Conservation (phyloP, 2,113 vertebrate genomes). For the Megaptera novaeangliae region DNA sequence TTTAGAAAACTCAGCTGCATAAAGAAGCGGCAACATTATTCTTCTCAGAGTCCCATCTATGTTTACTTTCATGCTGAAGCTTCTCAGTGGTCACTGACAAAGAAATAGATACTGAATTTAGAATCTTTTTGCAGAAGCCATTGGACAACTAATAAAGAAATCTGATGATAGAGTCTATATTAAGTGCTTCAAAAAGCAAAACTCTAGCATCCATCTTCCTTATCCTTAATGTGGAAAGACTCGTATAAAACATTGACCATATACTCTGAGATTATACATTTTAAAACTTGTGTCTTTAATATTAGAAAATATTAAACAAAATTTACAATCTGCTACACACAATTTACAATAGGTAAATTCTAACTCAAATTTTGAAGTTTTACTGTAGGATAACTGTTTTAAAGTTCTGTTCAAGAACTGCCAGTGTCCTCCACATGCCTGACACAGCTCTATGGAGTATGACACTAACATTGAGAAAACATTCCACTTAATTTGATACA, state of each 20-base stretch:
- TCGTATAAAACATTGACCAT: not conserved
- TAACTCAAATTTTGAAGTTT: not conserved
- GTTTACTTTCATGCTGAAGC: not conserved
- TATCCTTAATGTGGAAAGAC: not conserved
- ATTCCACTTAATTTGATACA: not conserved
- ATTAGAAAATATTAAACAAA: not conserved
- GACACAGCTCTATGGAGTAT: not conserved
- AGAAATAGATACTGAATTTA: not conserved
- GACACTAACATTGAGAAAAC: not conserved
- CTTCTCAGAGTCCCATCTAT: not conserved
- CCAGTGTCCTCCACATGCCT: not conserved
- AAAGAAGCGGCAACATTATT: not conserved
- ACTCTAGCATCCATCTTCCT: not conserved
- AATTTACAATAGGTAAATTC: not conserved
- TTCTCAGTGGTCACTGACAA: not conserved
- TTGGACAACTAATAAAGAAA: not conserved
- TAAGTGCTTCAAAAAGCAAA: not conserved
- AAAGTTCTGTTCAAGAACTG: not conserved
- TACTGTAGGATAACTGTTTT: not conserved
- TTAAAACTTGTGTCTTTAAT: not conserved
- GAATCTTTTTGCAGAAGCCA: not conserved
- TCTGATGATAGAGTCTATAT: not conserved
- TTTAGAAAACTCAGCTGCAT: constrained; percentile 52
- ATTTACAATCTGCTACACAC: not conserved
- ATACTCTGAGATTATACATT: not conserved